Base-by-base conservation (phyloP, 2,888 invertebrate genomes). In the Dasypogon diadema region DNA sequence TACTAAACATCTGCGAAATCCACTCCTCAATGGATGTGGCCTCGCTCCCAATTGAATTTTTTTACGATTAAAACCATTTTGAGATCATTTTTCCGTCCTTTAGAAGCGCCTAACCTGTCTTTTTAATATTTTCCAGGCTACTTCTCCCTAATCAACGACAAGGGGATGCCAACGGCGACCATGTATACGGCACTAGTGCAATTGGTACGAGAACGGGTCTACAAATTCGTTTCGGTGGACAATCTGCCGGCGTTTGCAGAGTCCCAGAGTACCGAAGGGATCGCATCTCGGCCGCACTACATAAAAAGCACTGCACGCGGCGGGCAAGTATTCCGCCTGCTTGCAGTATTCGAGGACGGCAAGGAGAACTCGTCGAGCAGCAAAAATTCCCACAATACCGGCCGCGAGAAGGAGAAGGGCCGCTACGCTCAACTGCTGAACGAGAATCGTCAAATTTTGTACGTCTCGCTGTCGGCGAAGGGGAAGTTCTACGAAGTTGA, bases 311-410 rank as follows among this genome's bases (percentile, higher is more conserved):
- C 91, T 74, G 91, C 91, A 51, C 87, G 91, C 70, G 91, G 91
- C 1, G 93, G 93, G 0, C 92, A 92, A 78, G 91, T 92, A 42
- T 89, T 92, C 80, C 90, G 92, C 54, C 86, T 93, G 56, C 87
- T 93, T 12, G 93, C 92, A 0, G 92, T 93, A 55, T 93, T 92
- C 84, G 92, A 92, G 77, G 93, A 93, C 84, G 90, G 92, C 79
- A 85, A 85, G 75, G 85, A 85, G 79, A 60, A 18, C 5, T 75
- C 75, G 5, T 77, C 79, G 74, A 79, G 75, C 46, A 78, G 77
- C 54, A 76, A 76, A 58, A 56, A 30, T 30, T 8, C 42, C 24
- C 68, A 37, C 30, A 81, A 76, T 68, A 81, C 81, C 22, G 83
- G 85, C 0, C 81, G 86, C 1, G 83, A 86, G 80, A 82, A 85